Conservation (phyloP, 1,140 invertebrate species). For the Monochamus saltuarius region DNA sequence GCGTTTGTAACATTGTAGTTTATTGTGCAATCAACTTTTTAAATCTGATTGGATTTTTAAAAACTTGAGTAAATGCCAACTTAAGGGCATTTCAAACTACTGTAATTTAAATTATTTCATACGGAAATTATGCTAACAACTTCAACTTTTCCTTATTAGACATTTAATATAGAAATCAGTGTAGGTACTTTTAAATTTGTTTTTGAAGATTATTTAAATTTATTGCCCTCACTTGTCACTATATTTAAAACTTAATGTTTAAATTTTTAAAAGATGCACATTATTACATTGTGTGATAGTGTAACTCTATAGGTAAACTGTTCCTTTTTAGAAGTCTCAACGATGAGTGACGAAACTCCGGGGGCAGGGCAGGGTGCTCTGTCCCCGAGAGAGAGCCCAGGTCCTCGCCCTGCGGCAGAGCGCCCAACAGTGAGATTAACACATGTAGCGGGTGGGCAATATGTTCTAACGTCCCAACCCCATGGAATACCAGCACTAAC, state of each 20-base stretch:
- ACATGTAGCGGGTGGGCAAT: constrained; percentile 48
- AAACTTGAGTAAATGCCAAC: too few relatives aligned
- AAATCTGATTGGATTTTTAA: too few relatives aligned
- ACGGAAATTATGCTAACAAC: too few relatives aligned
- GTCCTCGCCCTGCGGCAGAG: constrained; percentile 39
- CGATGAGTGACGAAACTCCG: constrained; percentile 52
- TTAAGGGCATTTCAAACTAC: too few relatives aligned
- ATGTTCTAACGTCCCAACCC: constrained; percentile 44
- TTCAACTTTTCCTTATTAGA: too few relatives aligned
- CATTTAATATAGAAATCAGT: too few relatives aligned
- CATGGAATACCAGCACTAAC: constrained; percentile 43
- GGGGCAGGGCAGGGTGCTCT: constrained; percentile 51
- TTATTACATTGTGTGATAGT: not conserved
- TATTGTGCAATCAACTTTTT: too few relatives aligned
- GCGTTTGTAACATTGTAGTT: too few relatives aligned
- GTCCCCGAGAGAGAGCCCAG: constrained; percentile 47
- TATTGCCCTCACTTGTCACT: not conserved
- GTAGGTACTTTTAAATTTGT: too few relatives aligned
- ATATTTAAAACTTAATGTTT: constrained; percentile 1
- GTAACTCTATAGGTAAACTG: not conserved
- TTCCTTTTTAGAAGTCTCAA: constrained; percentile 38
- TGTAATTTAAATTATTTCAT: too few relatives aligned
- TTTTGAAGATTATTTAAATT: not conserved
- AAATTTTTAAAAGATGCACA: constrained; percentile 1
- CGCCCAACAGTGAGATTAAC: constrained; percentile 45